phyloP scores from a whole-genome alignment of 2,888 invertebrate genomes.

The Tiliacea aurago region DNA sequence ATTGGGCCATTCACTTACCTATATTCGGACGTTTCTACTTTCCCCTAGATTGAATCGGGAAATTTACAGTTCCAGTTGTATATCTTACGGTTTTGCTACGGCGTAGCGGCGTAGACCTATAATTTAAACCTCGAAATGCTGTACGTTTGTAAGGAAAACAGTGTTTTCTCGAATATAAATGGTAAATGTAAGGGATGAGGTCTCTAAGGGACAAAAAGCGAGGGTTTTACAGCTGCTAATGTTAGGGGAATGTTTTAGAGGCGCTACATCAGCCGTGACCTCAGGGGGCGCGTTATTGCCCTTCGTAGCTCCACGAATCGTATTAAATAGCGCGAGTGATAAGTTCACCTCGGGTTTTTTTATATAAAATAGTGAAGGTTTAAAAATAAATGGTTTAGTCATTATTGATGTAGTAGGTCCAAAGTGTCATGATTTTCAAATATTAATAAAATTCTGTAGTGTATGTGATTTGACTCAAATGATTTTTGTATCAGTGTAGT shows the following conservation, averaged over 20 bases:
- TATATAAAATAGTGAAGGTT: slow-evolving; percentile 11
- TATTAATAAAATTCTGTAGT: no score
- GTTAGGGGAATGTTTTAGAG: slow-evolving; percentile 49
- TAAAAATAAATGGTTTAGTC: not conserved
- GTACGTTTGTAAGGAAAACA: not conserved
- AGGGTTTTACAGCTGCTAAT: slow-evolving; percentile 41
- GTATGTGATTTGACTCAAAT: no score
- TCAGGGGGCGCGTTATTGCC: slow-evolving; percentile 51
- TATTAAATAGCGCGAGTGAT: slow-evolving; percentile 24
- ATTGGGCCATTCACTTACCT: slow-evolving; percentile 59
- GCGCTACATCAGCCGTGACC: slow-evolving; percentile 53
- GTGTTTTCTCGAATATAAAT: not conserved
- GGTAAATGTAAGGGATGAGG: slow-evolving; percentile 12
- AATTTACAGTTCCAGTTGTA: slow-evolving; percentile 15
- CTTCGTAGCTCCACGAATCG: slow-evolving; percentile 23
- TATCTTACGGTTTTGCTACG: slow-evolving; percentile 6
- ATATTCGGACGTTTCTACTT: slow-evolving; percentile 51
- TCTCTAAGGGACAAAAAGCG: slow-evolving; percentile 36
- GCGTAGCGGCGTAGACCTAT: slow-evolving; percentile 20
- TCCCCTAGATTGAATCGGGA: slow-evolving; percentile 34
- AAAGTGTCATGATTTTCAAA: no score
- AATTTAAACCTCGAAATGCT: not conserved
- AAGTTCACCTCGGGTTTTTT: slow-evolving; percentile 29
- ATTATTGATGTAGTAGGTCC: not conserved
- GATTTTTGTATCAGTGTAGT: no score